These are phyloP conservation scores for Zaprionus bogoriensis DNA, from an alignment of 2,888 invertebrate species.

Conservation along the genomic window DNA sequence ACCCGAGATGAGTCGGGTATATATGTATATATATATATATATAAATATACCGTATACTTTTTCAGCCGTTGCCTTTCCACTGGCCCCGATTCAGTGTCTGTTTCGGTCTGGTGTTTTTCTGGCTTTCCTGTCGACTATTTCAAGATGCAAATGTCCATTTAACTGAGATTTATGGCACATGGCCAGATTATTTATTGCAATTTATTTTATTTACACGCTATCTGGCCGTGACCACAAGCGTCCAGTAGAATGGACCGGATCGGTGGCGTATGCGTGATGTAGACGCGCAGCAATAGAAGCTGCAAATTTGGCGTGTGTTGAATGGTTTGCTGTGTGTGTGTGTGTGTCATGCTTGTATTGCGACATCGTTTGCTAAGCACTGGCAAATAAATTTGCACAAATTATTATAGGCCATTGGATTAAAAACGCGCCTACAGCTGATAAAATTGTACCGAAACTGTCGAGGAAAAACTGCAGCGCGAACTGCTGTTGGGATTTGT, in stretches of 20 bases:
- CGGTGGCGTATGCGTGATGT: constrained; percentile 56
- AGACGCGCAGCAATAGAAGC: constrained; percentile 5
- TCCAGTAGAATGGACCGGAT: constrained; percentile 5
- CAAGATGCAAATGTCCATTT: constrained; percentile 80
- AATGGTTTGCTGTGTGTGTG: background rate
- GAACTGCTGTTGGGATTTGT: constrained; percentile 31
- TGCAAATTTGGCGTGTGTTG: background rate
- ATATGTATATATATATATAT: too few relatives aligned
- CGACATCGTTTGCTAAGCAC: constrained; percentile 66
- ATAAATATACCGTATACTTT: too few relatives aligned
- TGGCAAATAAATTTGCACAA: constrained; percentile 76
- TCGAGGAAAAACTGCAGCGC: constrained; percentile 21
- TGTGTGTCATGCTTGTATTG: too few relatives aligned
- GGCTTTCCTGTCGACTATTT: constrained; percentile 64
- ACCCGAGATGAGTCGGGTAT: constrained; percentile 32
- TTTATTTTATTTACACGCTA: constrained; percentile 79
- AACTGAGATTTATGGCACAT: constrained; percentile 76
- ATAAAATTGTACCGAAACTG: constrained; percentile 31
- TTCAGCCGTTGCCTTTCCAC: background rate
- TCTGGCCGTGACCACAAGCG: constrained; percentile 59
- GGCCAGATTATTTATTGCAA: constrained; percentile 77
- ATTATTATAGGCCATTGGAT: constrained; percentile 76
- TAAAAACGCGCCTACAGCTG: constrained; percentile 47
- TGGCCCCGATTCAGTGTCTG: too few relatives aligned
- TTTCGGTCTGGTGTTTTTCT: background rate